Evolutionary conservation across 2,797 vertebrate species (phyloP).

Genomic region (Pagetopsis macropterus): DNA sequence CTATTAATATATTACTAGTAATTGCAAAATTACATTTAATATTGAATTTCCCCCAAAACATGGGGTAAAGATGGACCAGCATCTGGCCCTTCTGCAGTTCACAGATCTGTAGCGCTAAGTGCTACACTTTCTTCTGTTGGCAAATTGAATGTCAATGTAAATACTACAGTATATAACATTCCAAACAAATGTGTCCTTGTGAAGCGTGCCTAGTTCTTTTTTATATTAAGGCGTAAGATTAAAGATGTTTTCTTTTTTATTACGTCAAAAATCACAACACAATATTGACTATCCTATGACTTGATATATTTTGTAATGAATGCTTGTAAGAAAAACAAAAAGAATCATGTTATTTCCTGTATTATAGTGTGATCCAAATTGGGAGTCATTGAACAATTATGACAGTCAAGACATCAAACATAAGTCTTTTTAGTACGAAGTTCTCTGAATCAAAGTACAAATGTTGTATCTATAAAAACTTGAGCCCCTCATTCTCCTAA

Average conservation of each 20-base stretch:
- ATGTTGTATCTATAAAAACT: background rate
- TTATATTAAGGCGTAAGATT: background rate
- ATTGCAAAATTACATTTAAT: background rate
- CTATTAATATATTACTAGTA: background rate
- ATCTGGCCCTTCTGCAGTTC: too few species aligned
- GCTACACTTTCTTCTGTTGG: background rate
- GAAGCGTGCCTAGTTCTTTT: background rate
- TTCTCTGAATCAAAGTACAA: background rate
- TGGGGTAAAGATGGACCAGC: too few species aligned
- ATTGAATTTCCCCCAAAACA: background rate
- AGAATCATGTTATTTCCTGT: background rate
- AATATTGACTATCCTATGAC: background rate
- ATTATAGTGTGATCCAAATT: background rate
- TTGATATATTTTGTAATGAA: background rate
- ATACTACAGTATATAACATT: background rate
- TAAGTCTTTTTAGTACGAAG: background rate
- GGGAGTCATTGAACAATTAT: background rate
- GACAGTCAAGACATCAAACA: background rate
- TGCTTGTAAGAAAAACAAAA: background rate
- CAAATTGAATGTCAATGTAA: background rate
- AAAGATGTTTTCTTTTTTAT: background rate
- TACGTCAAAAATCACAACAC: background rate
- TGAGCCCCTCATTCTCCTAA: slow-evolving; percentile 9
- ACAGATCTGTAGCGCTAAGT: too few species aligned
- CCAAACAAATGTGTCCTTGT: background rate